Percentiles rank a stretch among this genome's conserved stretches.
Conservation (phyloP, 2,113 vertebrate genomes). For the Notarius quadriscutis region DNA sequence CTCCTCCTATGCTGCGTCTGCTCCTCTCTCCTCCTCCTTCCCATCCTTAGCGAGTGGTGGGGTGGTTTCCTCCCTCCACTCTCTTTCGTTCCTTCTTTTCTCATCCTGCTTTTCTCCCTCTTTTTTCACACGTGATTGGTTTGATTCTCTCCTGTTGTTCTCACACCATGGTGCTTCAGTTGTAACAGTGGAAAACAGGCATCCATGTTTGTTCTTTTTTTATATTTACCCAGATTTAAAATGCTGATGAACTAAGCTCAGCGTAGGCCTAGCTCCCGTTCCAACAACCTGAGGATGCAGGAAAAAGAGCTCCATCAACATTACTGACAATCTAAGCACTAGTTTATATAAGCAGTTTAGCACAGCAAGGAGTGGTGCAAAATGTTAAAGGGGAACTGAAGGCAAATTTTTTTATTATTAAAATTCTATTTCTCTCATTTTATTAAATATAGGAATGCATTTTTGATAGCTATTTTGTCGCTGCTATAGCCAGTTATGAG, state of each 20-base stretch:
- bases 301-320: not conserved
- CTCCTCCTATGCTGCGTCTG: slow-evolving; percentile 56
- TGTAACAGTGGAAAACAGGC: slow-evolving; percentile 96
- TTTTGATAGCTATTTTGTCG: no score
- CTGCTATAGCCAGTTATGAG: no score
- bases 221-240: slow-evolving; percentile 90
- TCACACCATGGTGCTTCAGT: slow-evolving; percentile 91
- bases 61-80: slow-evolving; percentile 60
- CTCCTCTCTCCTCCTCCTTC: slow-evolving; percentile 49
- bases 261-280: slow-evolving; percentile 84
- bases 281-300: slow-evolving; percentile 73
- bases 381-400: not conserved
- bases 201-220: slow-evolving; percentile 92
- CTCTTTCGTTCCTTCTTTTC: slow-evolving; percentile 63
- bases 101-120: slow-evolving; percentile 76
- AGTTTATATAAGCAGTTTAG: not conserved
- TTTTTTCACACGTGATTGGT: slow-evolving; percentile 69
- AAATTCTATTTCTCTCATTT: no score
- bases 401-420: no score
- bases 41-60: slow-evolving; percentile 59
- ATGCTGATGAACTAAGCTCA: slow-evolving; percentile 91
- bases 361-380: not conserved
- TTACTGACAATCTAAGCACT: not conserved
- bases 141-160: slow-evolving; percentile 82
- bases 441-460: no score